Percentiles rank a stretch among this genome's conserved stretches.
These are phyloP conservation scores for Lamprologus callipterus DNA, from an alignment of 2,113 vertebrate genomes.

Conservation along the genomic window DNA sequence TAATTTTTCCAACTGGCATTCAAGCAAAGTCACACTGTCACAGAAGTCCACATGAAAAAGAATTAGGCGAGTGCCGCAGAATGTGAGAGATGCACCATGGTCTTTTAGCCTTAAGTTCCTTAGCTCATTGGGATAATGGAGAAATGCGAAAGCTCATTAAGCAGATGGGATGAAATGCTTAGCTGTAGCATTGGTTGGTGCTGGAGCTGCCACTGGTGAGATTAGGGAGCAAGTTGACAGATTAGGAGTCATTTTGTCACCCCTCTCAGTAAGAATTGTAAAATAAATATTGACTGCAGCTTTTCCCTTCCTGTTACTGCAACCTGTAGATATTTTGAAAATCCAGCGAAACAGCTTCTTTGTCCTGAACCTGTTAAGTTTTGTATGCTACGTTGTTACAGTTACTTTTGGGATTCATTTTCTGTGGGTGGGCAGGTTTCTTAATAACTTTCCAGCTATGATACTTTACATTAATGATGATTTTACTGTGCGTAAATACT, in stretches of 20 bases:
- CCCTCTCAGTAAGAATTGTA: not conserved
- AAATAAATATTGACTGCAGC: not conserved
- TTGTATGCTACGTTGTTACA: rapidly evolving
- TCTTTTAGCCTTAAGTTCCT: slow-evolving; percentile 29
- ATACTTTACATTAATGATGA: not conserved
- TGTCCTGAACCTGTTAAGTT: not conserved
- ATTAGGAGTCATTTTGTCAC: slow-evolving; percentile 27
- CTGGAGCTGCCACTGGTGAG: not conserved
- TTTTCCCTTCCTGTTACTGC: not conserved
- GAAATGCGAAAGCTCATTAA: slow-evolving; percentile 45
- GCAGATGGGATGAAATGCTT: slow-evolving; percentile 48
- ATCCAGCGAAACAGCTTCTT: not conserved
- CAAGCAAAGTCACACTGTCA: not conserved
- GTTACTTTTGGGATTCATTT: not conserved
- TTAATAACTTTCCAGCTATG: not conserved
- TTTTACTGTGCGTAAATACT: not conserved
- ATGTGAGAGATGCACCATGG: not conserved
- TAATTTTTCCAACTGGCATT: not conserved
- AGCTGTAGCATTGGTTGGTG: slow-evolving; percentile 19
- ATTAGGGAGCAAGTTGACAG: slow-evolving; percentile 36
- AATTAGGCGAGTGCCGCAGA: not conserved
- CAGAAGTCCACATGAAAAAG: not conserved
- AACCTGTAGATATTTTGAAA: not conserved
- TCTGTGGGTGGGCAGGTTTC: not conserved
- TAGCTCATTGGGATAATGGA: slow-evolving; percentile 45